phyloP scores from a whole-genome alignment of 2,797 vertebrate genomes.

The Nyctalus aviator region DNA sequence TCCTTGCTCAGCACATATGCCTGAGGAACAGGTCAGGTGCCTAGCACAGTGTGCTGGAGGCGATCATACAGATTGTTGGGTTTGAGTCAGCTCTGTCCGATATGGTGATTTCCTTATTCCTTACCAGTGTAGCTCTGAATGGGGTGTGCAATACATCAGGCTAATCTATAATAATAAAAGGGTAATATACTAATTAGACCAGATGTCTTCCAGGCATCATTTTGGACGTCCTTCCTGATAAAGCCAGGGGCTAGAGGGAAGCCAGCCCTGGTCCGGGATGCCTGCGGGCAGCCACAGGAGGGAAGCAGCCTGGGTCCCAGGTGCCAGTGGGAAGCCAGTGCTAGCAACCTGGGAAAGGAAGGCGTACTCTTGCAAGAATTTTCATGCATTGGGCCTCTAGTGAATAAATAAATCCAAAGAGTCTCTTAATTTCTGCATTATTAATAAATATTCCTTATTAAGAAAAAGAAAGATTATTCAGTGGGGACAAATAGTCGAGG shows the following conservation, averaged over 20 bases:
- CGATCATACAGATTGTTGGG: background rate
- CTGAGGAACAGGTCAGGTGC: background rate
- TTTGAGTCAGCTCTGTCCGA: slow-evolving; percentile 2
- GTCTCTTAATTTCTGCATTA: slow-evolving; percentile 59
- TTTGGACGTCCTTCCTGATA: too few relatives aligned
- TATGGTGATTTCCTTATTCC: slow-evolving; percentile 48
- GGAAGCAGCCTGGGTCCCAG: too few relatives aligned
- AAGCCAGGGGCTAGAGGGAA: too few relatives aligned
- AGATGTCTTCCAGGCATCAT: too few relatives aligned
- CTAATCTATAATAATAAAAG: background rate
- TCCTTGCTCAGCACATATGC: background rate
- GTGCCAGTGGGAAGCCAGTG: too few relatives aligned
- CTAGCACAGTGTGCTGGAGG: background rate
- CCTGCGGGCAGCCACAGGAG: too few relatives aligned
- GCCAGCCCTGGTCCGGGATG: too few relatives aligned
- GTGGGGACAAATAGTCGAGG: background rate
- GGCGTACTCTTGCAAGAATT: too few relatives aligned
- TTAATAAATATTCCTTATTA: slow-evolving; percentile 45
- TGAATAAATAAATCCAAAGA: slow-evolving; percentile 68
- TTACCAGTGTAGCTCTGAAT: background rate
- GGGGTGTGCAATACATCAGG: slow-evolving; percentile 30
- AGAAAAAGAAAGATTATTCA: background rate
- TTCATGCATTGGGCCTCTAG: too few relatives aligned
- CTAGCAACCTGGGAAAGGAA: too few relatives aligned
- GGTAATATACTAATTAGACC: too few relatives aligned